Base-by-base conservation (phyloP, 2,113 vertebrate genomes). In the Atractosteus spatula region DNA sequence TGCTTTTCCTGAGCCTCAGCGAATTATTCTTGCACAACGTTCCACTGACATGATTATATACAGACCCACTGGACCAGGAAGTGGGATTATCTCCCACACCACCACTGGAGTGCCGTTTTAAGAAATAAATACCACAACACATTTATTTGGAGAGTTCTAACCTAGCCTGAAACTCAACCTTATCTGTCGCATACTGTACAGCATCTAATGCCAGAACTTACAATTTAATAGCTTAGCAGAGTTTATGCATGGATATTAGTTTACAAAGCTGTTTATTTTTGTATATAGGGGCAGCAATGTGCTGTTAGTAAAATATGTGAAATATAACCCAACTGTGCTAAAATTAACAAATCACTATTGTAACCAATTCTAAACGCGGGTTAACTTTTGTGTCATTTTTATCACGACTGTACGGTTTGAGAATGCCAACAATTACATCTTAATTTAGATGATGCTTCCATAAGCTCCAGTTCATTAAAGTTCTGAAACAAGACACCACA, bases 251-350 rank as follows among this genome's bases (percentile, higher is more conserved):
- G 11, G 56, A 59, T 7, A 51, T 59, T 59, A 59, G 12, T 59
- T 59, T 59, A 59, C 56, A 59, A 59, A 11, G 13, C 56, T 59
- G 56, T n/a, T 59, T 59, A 59, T 59, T 12, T 59, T 59, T 59
- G 47, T 51, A 51, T 10, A 59, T 12, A 11, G n/a, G 3, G 56
- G n/a, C n/a, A n/a, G 56, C 13, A 4, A 7, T 14, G 56, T 4
- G 13, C 11, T 59, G 11, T 59, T 11, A 3, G 56, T 12, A 12
- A n/a, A 59, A 11, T 59, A 12, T 4, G 12, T 59, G 56, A 59
- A 59, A 59, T n/a, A n/a, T n/a, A 13, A 59, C n/a, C 56, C 56
- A 14, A 11, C 11, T 59, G 11, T 12, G 11, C n/a, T 59, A 59
- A 59, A 14, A 59, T 12, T 14, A 59, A 59, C 56, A 59, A 59